Base-by-base conservation (phyloP, 2,888 invertebrate species). In the Drosophila eohydei region DNA sequence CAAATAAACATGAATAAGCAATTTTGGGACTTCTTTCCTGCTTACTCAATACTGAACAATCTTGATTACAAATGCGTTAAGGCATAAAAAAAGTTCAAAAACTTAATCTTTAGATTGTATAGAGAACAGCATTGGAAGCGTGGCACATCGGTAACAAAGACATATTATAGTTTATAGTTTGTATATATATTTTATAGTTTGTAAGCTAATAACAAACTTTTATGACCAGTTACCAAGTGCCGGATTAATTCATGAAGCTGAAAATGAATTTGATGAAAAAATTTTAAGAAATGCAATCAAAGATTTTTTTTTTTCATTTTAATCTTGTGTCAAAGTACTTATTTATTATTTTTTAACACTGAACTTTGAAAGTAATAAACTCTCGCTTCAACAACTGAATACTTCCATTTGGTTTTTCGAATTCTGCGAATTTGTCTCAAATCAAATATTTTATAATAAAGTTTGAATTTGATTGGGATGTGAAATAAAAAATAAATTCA, bases 1-100 rank as follows among this genome's bases (percentile, higher is more conserved):
- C 80, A 83, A 76, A 65, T 59, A 74, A 60, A 58, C 46, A 57
- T 43, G 36, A 21, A 30, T 2, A 30, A 30, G 30, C 30, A 30
- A 30, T 30, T 30, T 30, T 30, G 5, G 0, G 2, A 30, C 30
- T 50, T 21, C 21, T 34, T 34, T 34, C 21, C 21, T 1, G 21
- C 21, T 21, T 21, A 21, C 21, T 21, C 21, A 21, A 26, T 43
- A 6, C 12, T 12, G 1, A 30, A 11, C 2, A 32, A 9, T 30
- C 28, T n/a, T 28, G 14, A 28, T 46, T 46, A 30, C n/a, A 12
- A 21, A 43, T 9, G 1, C 5, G 2, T 43, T 21, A 21, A 21
- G 21, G 21, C 21, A 1, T 21, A 21, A 21, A 21, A 21, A 21
- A 21, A 21, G 21, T 21, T 21, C 21, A 21, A 21, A 21, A 21